Evolutionary conservation across 1,140 invertebrate species (phyloP).

Genomic region (Colletes latitarsis): DNA sequence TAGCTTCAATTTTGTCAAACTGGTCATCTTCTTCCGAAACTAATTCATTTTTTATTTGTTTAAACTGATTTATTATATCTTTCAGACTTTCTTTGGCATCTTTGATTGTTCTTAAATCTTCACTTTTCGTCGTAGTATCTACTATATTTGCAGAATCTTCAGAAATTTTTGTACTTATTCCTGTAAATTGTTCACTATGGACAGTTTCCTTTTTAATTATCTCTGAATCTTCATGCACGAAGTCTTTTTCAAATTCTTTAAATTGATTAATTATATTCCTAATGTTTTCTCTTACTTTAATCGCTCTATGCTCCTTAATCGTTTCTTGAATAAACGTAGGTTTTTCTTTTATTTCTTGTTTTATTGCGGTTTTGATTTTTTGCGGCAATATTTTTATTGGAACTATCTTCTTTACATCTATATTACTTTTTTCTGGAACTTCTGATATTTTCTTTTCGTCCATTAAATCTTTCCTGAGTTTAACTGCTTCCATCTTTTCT

Average conservation of each 20-base stretch:
- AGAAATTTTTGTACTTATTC: neutral
- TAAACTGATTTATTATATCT: constrained; percentile 77
- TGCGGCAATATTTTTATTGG: constrained; percentile 38
- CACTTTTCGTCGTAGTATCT: constrained; percentile 42
- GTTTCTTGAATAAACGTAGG: constrained; percentile 30
- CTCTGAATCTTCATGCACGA: constrained; percentile 66
- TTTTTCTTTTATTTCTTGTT: constrained; percentile 47
- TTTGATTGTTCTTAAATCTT: constrained; percentile 44
- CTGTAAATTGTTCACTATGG: constrained; percentile 14
- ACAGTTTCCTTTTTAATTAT: constrained; percentile 21
- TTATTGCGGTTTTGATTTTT: constrained; percentile 53
- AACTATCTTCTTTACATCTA: constrained; percentile 36
- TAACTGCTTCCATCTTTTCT: constrained; percentile 73
- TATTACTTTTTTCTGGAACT: constrained; percentile 40
- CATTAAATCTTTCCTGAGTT: constrained; percentile 54
- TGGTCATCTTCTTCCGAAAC: constrained; percentile 73
- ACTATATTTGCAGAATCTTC: constrained; percentile 33
- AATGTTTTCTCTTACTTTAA: constrained; percentile 76
- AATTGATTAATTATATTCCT: constrained; percentile 78
- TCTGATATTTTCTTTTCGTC: constrained; percentile 54
- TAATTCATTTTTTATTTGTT: constrained; percentile 73
- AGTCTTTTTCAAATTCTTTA: constrained; percentile 77
- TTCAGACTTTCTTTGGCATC: constrained; percentile 74
- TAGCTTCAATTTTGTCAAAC: constrained; percentile 73
- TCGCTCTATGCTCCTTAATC: constrained; percentile 11